Evolutionary conservation across 2,797 vertebrate species (phyloP), one percentile per base, ranked within the genome.

Genomic region (Megaceryle alcyon): DNA sequence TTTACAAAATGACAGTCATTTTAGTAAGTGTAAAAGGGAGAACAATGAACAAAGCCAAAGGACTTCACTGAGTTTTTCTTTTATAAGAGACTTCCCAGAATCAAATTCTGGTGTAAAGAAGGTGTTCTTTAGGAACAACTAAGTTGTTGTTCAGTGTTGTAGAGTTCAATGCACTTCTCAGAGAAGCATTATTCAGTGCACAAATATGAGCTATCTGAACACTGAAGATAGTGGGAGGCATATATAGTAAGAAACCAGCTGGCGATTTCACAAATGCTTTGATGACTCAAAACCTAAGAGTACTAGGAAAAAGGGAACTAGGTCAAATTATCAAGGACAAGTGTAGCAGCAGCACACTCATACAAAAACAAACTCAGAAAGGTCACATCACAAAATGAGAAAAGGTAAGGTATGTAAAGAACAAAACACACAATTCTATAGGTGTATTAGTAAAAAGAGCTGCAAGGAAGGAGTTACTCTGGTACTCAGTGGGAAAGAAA

Each of bases 191-290:
- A 65, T 48, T 73, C 57, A 68, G 20, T 64, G 85, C 43, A 79
- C 54, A 91, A 90, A 77, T 22, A 89, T 21, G 84, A 69, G 77
- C 60, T 59, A 61, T 31, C 37, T 81, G 68, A 94, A 76, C 54
- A 31, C 2, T 2, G 63, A 82, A 63, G 63, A 69, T 0, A 43
- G 86, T 53, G 44, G 49, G 28, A 82, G 90, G 51, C 69, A 90
- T 61, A 72, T 72, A 56, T 61, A 94, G 49, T 41, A 81, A 88
- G 59, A 79, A 43, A 90, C 49, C 85, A 93, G 75, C 70, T 92
- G 90, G 66, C 1, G 2, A 93, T 48, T 92, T 92, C 70, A 93
- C 46, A 76, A 93, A 76, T 76, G 51, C 60, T 92, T 76, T 83
- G 63, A 86, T 79, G 80, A 90, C 59, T 90, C 18, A n/a, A 88